Percentiles rank a stretch among this genome's conserved stretches.
These are phyloP conservation scores for Drosophila rubida DNA, from an alignment of 2,888 invertebrate genomes.

Conservation along the genomic window DNA sequence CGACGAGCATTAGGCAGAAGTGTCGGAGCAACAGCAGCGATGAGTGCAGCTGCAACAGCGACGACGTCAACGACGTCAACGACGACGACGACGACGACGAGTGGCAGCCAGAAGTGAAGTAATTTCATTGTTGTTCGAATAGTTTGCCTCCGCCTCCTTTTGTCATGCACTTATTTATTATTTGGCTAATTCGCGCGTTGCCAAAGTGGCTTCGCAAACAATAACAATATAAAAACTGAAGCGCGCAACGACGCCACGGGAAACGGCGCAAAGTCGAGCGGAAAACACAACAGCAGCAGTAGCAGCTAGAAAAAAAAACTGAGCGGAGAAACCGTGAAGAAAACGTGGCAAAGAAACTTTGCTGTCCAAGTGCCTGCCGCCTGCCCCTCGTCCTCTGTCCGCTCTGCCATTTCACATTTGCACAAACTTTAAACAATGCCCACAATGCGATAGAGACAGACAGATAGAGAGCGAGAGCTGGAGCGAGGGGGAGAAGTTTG, in stretches of 20 bases:
- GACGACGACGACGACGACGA: conserved; percentile 6
- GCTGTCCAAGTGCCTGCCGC: conserved; percentile 26
- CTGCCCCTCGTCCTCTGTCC: conserved; percentile 1
- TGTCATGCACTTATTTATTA: conserved; percentile 82
- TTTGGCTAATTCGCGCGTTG: conserved; percentile 83
- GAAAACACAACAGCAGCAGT: neutral
- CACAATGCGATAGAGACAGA: conserved; percentile 48
- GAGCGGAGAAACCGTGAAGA: neutral
- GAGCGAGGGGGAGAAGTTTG: conserved; percentile 51
- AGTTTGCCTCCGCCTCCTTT: conserved; percentile 68
- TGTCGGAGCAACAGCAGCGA: conserved; percentile 29
- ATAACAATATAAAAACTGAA: conserved; percentile 73
- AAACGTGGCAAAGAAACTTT: conserved; percentile 34
- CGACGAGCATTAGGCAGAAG: conserved; percentile 52
- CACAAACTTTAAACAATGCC: conserved; percentile 75
- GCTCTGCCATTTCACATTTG: conserved; percentile 71
- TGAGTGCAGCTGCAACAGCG: conserved; percentile 6
- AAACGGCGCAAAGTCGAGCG: neutral
- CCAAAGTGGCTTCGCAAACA: conserved; percentile 80
- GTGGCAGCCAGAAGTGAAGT: conserved; percentile 61
- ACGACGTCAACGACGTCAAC: conserved; percentile 5
- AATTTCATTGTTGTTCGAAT: conserved; percentile 78
- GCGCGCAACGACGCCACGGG: neutral
- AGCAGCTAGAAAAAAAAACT: too few species aligned
- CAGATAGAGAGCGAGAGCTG: neutral